These are phyloP conservation scores for Trididemnum clinides DNA, from an alignment of 23 tunicate species.

Conservation along the genomic window DNA sequence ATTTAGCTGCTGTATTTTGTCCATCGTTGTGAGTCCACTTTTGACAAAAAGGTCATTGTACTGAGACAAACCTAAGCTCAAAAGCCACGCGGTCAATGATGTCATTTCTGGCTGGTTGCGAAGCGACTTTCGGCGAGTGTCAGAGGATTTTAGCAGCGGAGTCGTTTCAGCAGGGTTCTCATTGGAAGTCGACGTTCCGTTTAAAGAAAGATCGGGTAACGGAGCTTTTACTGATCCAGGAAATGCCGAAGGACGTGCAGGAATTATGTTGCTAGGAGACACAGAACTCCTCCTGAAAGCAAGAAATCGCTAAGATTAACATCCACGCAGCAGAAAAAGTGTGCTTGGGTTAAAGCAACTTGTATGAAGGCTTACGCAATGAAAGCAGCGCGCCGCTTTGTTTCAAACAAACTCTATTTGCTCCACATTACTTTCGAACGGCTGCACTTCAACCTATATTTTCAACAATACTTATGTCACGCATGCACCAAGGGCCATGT, in stretches of 20 bases:
- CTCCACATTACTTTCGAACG: too few species aligned
- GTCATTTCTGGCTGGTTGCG: background rate
- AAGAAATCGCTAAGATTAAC: too few species aligned
- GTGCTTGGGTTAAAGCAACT: too few species aligned
- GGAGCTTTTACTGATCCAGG: background rate
- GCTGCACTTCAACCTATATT: too few species aligned
- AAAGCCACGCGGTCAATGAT: slow-evolving; percentile 78
- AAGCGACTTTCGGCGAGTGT: background rate
- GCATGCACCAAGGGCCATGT: too few species aligned
- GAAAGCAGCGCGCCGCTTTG: too few species aligned
- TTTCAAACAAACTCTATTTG: too few species aligned
- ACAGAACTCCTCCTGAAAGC: too few species aligned
- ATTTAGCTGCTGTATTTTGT: slow-evolving; percentile 66
- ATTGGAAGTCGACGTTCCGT: background rate
- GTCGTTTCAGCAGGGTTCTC: slow-evolving; percentile 39
- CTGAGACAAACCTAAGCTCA: slow-evolving; percentile 57
- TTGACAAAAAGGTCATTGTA: slow-evolving; percentile 66
- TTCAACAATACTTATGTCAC: too few species aligned
- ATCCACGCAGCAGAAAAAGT: too few species aligned
- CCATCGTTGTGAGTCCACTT: slow-evolving; percentile 77
- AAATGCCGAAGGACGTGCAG: background rate
- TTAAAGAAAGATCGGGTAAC: background rate
- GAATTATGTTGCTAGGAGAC: background rate
- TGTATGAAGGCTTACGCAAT: too few species aligned
- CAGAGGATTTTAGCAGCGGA: background rate